Conservation (phyloP, 1,140 invertebrate genomes). For the Physella acuta region DNA sequence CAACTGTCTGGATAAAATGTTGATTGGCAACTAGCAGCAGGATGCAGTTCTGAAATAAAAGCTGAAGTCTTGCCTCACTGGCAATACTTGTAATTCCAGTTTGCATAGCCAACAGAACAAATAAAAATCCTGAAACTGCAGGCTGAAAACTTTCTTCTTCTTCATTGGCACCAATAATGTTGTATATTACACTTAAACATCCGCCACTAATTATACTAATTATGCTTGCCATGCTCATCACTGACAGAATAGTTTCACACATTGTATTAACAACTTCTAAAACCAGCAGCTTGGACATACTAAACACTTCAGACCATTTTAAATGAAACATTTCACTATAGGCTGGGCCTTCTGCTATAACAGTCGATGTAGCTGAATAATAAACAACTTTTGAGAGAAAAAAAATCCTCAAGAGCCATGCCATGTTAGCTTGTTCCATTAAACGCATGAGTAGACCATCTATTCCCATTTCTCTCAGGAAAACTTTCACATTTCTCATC, state of each 20-base stretch:
- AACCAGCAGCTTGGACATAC: not conserved
- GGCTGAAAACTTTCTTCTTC: constrained; percentile 25
- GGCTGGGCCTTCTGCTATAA: not conserved
- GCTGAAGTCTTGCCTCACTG: constrained; percentile 10
- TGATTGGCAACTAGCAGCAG: constrained; percentile 23
- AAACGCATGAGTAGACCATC: constrained; percentile 20
- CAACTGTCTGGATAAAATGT: constrained; percentile 23
- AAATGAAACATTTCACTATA: not conserved
- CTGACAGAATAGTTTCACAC: constrained; percentile 25
- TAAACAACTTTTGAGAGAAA: constrained; percentile 14
- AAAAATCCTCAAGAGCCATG: constrained; percentile 17
- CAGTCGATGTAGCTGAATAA: constrained; percentile 5
- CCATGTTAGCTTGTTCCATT: constrained; percentile 21
- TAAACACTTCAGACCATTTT: constrained; percentile 1
- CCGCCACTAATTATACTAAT: constrained; percentile 18
- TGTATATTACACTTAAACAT: constrained; percentile 5
- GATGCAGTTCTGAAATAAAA: constrained; percentile 22
- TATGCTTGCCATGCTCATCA: constrained; percentile 25
- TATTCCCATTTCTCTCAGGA: constrained; percentile 17
- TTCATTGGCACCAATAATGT: constrained; percentile 18
- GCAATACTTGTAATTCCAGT: constrained; percentile 24
- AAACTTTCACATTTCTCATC: not conserved
- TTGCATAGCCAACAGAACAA: constrained; percentile 27
- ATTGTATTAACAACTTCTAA: constrained; percentile 11
- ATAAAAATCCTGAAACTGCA: constrained; percentile 23